A percentile compares a stretch with the other conserved stretches of the same genome.
These are phyloP conservation scores for Lepus townsendii DNA, from an alignment of 2,797 vertebrate genomes.

Conservation along the genomic window DNA sequence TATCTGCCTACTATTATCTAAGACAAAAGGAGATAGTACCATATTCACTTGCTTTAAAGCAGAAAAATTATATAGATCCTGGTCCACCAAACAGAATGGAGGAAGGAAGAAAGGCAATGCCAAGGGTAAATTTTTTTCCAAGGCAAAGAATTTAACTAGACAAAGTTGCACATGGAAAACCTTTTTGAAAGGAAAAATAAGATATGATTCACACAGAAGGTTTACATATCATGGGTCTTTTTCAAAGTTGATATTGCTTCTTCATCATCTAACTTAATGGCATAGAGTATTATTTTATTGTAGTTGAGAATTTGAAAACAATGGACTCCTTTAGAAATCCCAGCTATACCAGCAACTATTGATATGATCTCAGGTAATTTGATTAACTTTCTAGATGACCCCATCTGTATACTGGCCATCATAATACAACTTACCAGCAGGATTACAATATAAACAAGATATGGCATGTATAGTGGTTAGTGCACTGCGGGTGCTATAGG, in stretches of 20 bases:
- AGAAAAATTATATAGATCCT: not conserved
- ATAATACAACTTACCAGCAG: not conserved
- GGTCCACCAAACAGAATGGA: not conserved
- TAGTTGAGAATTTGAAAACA: not conserved
- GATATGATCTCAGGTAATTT: conserved; percentile 1
- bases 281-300: not conserved
- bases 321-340: not conserved
- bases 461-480: not conserved
- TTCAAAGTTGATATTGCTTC: not conserved
- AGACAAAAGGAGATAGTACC: not conserved
- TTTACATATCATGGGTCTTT: not conserved
- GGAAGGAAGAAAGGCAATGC: not conserved
- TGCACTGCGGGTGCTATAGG: not conserved
- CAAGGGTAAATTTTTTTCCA: not conserved
- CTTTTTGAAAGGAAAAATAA: not conserved
- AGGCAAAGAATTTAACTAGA: not conserved
- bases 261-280: not conserved
- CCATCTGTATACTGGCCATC: conserved; percentile 1
- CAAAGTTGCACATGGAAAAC: conserved; percentile 23
- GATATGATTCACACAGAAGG: not conserved
- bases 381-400: conserved; percentile 26
- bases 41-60: not conserved
- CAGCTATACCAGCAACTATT: conserved; percentile 10
- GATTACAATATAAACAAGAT: not conserved
- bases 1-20: not conserved